Evolutionary conservation across 64 coral and sea anemone species (phyloP).

Genomic region (Montipora cactus): DNA sequence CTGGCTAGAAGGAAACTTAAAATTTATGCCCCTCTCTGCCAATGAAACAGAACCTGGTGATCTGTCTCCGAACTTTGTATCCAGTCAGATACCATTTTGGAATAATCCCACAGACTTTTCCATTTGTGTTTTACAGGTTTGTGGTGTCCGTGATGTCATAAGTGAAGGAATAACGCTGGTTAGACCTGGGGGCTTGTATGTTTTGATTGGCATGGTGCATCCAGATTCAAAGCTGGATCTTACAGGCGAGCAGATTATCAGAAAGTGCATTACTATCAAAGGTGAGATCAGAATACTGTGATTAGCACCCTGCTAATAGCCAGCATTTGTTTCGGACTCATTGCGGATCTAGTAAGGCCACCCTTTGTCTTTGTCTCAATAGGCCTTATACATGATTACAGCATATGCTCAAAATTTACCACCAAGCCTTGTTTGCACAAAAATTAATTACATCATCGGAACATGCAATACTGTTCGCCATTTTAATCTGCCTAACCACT

Average conservation of each 20-base stretch:
- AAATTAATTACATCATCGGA: too few relatives aligned
- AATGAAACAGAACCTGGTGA: too few relatives aligned
- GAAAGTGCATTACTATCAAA: constrained; percentile 90
- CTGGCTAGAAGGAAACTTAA: too few relatives aligned
- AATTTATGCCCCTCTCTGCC: too few relatives aligned
- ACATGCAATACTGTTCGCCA: too few relatives aligned
- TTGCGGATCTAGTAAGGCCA: neutral
- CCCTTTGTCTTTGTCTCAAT: too few relatives aligned
- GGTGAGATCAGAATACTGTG: constrained; percentile 20
- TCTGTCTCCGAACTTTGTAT: neutral
- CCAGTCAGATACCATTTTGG: too few relatives aligned
- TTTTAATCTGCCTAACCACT: too few relatives aligned
- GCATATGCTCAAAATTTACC: too few relatives aligned
- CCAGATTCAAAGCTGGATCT: constrained; percentile 84
- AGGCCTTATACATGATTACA: too few relatives aligned
- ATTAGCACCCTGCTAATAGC: too few relatives aligned
- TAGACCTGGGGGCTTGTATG: constrained; percentile 75
- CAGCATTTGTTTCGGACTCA: neutral
- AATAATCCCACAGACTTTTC: neutral
- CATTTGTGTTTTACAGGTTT: constrained; percentile 54
- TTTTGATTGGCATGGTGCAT: constrained; percentile 98
- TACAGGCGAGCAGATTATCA: constrained; percentile 92
- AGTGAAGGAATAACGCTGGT: constrained; percentile 82
- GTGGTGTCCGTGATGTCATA: constrained; percentile 77
- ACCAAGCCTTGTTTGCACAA: too few relatives aligned